Conservation (phyloP, 1,140 invertebrate species). For the Drosophila santomea region DNA sequence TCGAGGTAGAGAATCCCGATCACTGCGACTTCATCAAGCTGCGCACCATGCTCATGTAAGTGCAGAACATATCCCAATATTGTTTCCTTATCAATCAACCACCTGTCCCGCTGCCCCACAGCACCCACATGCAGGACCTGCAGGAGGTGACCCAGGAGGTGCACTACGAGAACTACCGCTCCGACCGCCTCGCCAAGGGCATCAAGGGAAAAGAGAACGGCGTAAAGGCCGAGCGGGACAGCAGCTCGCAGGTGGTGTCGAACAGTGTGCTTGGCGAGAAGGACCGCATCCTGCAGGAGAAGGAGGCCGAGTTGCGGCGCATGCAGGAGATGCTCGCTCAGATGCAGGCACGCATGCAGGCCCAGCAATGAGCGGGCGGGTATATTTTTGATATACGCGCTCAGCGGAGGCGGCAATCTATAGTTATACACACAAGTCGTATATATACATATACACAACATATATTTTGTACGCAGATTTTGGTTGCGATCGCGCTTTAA, state of each 20-base stretch:
- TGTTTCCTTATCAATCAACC: not conserved
- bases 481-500: slow-evolving; percentile 55
- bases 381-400: slow-evolving; percentile 2
- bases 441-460: slow-evolving; percentile 47
- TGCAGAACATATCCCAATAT: not conserved
- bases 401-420: slow-evolving; percentile 79
- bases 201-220: slow-evolving; percentile 86
- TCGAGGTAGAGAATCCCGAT: slow-evolving; percentile 99
- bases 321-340: slow-evolving; percentile 98
- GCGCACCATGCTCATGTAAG: slow-evolving; percentile 97
- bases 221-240: slow-evolving; percentile 70
- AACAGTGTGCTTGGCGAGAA: slow-evolving; percentile 88
- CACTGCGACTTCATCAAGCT: slow-evolving; percentile 99
- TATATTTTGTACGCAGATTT: slow-evolving; percentile 71
- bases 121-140: slow-evolving; percentile 97
- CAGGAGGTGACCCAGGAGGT: slow-evolving; percentile 98
- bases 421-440: slow-evolving; percentile 90
- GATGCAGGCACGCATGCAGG: slow-evolving; percentile 96
- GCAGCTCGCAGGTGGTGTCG: slow-evolving; percentile 41
- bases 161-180: slow-evolving; percentile 98
- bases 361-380: slow-evolving; percentile 85
- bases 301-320: slow-evolving; percentile 94
- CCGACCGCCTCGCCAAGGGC: slow-evolving; percentile 93
- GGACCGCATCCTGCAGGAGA: slow-evolving; percentile 94
- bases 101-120: slow-evolving; percentile 59